These are phyloP conservation scores for Pedetes capensis DNA, from an alignment of 2,113 vertebrate genomes.

Conservation along the genomic window DNA sequence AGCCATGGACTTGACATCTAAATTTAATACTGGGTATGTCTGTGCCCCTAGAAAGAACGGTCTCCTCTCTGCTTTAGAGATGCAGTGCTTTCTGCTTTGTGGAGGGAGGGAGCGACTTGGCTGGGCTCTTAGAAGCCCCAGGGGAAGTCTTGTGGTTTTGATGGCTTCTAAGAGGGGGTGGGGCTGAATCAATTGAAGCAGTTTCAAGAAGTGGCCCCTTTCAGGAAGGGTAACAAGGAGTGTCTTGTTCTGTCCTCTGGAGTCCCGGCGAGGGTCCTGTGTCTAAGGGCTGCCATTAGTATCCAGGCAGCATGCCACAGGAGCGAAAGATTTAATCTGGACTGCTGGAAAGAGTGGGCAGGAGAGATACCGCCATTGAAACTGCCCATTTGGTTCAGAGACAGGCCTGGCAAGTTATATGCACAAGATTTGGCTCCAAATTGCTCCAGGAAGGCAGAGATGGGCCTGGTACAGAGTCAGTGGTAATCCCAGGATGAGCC, in stretches of 20 bases:
- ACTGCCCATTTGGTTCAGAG: background rate
- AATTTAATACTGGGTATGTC: background rate
- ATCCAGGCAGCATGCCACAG: constrained; percentile 22
- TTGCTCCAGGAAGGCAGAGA: background rate
- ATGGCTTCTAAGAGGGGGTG: constrained; percentile 39
- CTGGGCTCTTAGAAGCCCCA: background rate
- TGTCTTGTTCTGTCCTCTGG: constrained; percentile 71
- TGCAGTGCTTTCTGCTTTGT: accelerated
- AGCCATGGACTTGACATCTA: background rate
- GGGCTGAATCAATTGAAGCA: background rate
- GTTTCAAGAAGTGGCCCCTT: constrained; percentile 38
- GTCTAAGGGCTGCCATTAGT: constrained; percentile 48
- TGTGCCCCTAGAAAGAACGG: too few species aligned
- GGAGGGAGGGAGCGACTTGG: background rate
- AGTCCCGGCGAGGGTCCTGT: constrained; percentile 1
- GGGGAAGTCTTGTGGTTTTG: constrained; percentile 34
- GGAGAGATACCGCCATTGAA: background rate
- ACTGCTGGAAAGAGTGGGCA: background rate
- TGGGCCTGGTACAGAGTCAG: background rate
- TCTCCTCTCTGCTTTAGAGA: background rate
- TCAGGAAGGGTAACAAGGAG: constrained; percentile 61
- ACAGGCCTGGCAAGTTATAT: background rate
- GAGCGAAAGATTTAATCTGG: constrained; percentile 55
- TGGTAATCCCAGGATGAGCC: background rate
- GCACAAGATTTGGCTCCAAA: constrained; percentile 42